Percentiles rank a stretch among this genome's conserved stretches.
Evolutionary conservation across 2,888 invertebrate species (phyloP).

Genomic region (Lasius platythorax): DNA sequence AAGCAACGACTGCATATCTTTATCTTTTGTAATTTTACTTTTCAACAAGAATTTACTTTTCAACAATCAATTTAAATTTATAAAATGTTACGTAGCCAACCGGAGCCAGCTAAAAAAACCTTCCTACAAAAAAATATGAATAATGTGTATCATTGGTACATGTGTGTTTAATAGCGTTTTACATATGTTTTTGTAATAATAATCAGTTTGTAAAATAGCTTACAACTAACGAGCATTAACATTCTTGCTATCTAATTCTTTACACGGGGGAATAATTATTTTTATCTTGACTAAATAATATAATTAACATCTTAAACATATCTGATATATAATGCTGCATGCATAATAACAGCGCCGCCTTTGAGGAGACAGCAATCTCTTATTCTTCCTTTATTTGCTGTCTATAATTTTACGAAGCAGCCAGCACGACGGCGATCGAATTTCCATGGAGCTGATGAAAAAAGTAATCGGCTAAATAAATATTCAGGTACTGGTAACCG

Average conservation of each 20-base stretch:
- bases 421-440: conserved; percentile 67
- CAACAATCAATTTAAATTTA: neutral
- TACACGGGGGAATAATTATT: conserved; percentile 20
- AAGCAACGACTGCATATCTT: neutral
- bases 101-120: conserved; percentile 41
- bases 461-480: conserved; percentile 73
- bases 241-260: conserved; percentile 15
- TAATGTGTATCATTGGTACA: neutral
- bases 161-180: neutral
- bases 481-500: conserved; percentile 72
- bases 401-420: conserved; percentile 63
- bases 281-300: conserved; percentile 29
- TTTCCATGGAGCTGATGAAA: conserved; percentile 67
- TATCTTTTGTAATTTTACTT: neutral
- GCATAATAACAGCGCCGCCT: conserved; percentile 38
- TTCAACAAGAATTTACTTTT: conserved; percentile 2
- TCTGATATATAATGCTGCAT: conserved; percentile 1
- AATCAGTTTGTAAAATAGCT: conserved; percentile 15
- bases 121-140: neutral
- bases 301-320: conserved; percentile 41
- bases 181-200: conserved; percentile 9
- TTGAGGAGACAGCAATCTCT: conserved; percentile 40
- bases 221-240: conserved; percentile 5
- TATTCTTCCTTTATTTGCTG: conserved; percentile 59
- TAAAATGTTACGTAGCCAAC: conserved; percentile 6